Evolutionary conservation across 1,140 invertebrate genomes (phyloP).

Genomic region (Drosophila ohnishii): DNA sequence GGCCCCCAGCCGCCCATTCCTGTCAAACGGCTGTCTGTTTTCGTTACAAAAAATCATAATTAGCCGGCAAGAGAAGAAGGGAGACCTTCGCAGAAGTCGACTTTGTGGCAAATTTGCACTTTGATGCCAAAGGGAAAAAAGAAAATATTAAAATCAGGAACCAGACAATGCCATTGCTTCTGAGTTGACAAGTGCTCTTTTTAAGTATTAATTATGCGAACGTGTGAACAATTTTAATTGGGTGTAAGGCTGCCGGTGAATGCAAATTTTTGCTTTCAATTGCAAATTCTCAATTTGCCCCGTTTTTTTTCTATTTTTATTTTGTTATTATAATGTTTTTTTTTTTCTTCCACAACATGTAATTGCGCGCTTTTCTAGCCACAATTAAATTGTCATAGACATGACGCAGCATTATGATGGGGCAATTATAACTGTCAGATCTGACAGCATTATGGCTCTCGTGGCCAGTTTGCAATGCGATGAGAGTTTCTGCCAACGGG

Average conservation of each 20-base stretch:
- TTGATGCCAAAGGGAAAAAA: slow-evolving; percentile 37
- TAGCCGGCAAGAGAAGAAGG: slow-evolving; percentile 45
- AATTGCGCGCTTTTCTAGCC: slow-evolving; percentile 78
- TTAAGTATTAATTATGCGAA: slow-evolving; percentile 81
- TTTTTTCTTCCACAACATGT: slow-evolving; percentile 52
- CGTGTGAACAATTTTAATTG: slow-evolving; percentile 82
- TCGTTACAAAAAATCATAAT: slow-evolving; percentile 65
- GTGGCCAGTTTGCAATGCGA: slow-evolving; percentile 37
- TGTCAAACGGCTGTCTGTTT: slow-evolving; percentile 69
- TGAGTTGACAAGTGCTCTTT: slow-evolving; percentile 70
- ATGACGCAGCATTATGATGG: slow-evolving; percentile 77
- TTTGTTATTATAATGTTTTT: background rate
- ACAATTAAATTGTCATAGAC: slow-evolving; percentile 81
- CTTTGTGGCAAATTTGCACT: slow-evolving; percentile 56
- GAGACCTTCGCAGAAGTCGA: slow-evolving; percentile 60
- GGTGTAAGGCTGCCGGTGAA: slow-evolving; percentile 70
- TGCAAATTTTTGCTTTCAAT: slow-evolving; percentile 75
- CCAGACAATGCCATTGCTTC: slow-evolving; percentile 39
- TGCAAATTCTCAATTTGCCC: slow-evolving; percentile 38
- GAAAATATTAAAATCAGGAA: background rate
- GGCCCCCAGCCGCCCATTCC: slow-evolving; percentile 48
- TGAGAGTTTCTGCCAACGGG: slow-evolving; percentile 25
- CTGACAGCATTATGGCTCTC: slow-evolving; percentile 60
- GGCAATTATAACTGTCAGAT: slow-evolving; percentile 77
- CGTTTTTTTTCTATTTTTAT: background rate